Base-by-base conservation (phyloP, 2,797 vertebrate genomes). In the Melanotaenia parkinsoni region DNA sequence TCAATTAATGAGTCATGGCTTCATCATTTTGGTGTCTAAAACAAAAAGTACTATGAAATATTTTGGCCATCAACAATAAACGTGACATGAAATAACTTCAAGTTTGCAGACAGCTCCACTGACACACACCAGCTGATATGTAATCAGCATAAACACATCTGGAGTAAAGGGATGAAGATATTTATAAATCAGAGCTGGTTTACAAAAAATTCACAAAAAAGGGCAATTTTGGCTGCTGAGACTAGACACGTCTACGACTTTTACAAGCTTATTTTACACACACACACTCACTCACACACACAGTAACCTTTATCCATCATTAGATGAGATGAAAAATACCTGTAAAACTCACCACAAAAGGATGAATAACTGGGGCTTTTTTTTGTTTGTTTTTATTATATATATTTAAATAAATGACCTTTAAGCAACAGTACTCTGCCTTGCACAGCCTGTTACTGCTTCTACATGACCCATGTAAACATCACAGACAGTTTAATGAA, bases 141-240 rank as follows among this genome's bases (percentile, higher is more conserved):
- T 67, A 1, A 33, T 72, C 51, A 37, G 18, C 43, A 47, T n/a
- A 51, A 26, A 43, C 32, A 4, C 18, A 63, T 22, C 14, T 32
- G 20, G 63, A 22, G 58, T 7, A 26, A 58, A 61, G 16, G 1
- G 24, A 69, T 24, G 47, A 30, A 26, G 63, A 60, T n/a, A 28
- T 12, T 14, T 58, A 45, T 56, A 9, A 40, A 24, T 77, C 37
- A 3, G 8, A 67, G 70, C 69, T 72, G 65, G 60, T 80, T 76
- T 26, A n/a, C 4, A 20, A 68, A 61, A n/a, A 47, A 47, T 43
- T 16, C 1, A 47, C 6, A 47, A 8, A 47, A 20, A n/a, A 62
- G 53, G 64, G 30, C 8, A 14, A 53, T 12, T 26, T 22, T 51
- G 50, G n/a, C n/a, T 22, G 5, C 43, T 20, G 43, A 47, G 43